phyloP scores from a whole-genome alignment of 2,888 invertebrate genomes.

The Trachelus troglodyta region DNA sequence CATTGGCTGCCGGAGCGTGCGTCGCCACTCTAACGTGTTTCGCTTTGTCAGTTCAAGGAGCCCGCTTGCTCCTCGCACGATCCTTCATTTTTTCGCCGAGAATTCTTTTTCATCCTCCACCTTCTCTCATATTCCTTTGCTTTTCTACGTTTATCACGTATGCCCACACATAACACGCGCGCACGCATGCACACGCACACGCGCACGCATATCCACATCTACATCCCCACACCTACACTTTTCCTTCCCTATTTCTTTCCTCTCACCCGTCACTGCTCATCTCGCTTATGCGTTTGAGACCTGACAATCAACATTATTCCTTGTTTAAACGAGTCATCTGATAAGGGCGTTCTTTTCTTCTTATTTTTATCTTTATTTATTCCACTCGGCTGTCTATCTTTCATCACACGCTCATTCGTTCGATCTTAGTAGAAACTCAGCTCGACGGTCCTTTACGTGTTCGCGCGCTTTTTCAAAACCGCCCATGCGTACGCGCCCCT shows the following conservation, averaged over 20 bases:
- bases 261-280: background rate
- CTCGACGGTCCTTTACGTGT: background rate
- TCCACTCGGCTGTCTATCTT: background rate
- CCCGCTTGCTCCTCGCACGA: constrained; percentile 22
- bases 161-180: background rate
- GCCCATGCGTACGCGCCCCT: background rate
- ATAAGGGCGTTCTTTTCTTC: background rate
- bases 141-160: background rate
- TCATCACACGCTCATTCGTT: background rate
- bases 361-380: background rate
- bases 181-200: no score
- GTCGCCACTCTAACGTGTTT: constrained; percentile 28
- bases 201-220: no score
- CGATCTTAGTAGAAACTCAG: background rate
- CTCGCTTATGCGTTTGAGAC: background rate
- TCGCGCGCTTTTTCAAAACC: constrained; percentile 4
- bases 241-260: background rate
- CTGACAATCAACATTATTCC: background rate
- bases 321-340: background rate
- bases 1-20: constrained; percentile 41
- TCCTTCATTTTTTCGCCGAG: background rate
- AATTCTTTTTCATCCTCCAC: background rate
- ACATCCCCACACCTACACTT: no score
- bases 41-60: constrained; percentile 24
- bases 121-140: background rate